Percentiles rank a stretch among this genome's conserved stretches.
These are phyloP conservation scores for Saccostrea glomerata DNA, from an alignment of 1,140 invertebrate genomes.

Conservation along the genomic window DNA sequence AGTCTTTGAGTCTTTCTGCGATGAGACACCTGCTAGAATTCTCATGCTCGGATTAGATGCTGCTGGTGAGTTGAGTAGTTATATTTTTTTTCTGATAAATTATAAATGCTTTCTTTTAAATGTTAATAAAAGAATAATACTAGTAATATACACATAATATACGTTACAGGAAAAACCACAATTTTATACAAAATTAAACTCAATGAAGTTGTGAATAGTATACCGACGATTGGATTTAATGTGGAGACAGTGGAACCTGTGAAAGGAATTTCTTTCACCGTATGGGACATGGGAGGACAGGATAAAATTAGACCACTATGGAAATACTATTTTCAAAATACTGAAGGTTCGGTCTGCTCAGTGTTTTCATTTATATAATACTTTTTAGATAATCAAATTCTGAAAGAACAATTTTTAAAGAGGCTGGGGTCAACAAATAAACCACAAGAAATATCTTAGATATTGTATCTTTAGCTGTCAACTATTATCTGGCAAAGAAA, in stretches of 20 bases:
- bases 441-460: no score
- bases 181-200: slow-evolving; percentile 99
- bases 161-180: slow-evolving; percentile 81
- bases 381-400: not conserved
- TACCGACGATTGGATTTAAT: slow-evolving; percentile 77
- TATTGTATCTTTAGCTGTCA: no score
- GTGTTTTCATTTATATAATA: not conserved
- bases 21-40: slow-evolving; percentile 65
- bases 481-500: no score
- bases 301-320: slow-evolving; percentile 78
- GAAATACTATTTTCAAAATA: slow-evolving; percentile 70
- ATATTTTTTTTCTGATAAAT: no score
- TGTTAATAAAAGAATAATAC: no score
- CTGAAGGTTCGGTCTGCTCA: slow-evolving; percentile 58
- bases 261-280: slow-evolving; percentile 79
- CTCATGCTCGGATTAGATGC: slow-evolving; percentile 75
- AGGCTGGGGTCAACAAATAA: no score
- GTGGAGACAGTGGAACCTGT: slow-evolving; percentile 72
- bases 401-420: not conserved
- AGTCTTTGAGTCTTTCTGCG: slow-evolving; percentile 58
- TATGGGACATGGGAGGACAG: slow-evolving; percentile 81
- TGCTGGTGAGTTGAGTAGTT: slow-evolving; percentile 62
- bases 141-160: no score
- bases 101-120: no score
- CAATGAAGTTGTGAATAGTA: slow-evolving; percentile 81